Base-by-base conservation (phyloP, 2,888 invertebrate species). In the Hedychridium roseum region DNA sequence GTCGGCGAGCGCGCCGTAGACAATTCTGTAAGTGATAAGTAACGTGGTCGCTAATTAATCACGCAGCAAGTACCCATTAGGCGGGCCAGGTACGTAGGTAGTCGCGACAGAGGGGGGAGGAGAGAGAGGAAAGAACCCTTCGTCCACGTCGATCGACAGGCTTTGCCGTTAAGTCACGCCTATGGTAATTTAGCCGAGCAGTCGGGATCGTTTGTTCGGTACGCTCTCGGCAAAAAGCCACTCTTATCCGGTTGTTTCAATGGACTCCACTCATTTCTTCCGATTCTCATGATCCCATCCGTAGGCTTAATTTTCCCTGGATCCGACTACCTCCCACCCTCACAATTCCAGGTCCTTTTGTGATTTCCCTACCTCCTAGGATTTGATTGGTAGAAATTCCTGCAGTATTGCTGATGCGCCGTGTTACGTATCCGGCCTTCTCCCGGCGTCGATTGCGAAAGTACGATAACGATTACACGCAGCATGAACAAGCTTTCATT, bases 351-450 rank as follows among this genome's bases (percentile, higher is more conserved):
- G n/a, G n/a, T n/a, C n/a, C n/a, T n/a, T n/a, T n/a, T n/a, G n/a
- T n/a, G n/a, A n/a, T n/a, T n/a, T n/a, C n/a, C n/a, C n/a, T n/a
- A n/a, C n/a, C n/a, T n/a, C n/a, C n/a, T n/a, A n/a, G n/a, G n/a
- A n/a, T n/a, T n/a, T n/a, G n/a, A n/a, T 44, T 55, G 15, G 47
- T 58, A 48, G 47, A 54, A 53, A 61, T 60, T 51, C 45, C 51
- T 49, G 54, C 47, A n/a, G n/a, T 60, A 61, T 55, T 47, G 9
- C 50, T 53, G 44, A 23, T 23, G 30, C 55, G 52, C 57, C 58
- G 60, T 55, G 60, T 50, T 39, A 44, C 38, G 56, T 48, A 64
- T 63, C 60, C 63, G 60, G 50, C 50, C 42, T 43, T 58, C 56
- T 58, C 51, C 34, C 52, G 50, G 37, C 37, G 44, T 36, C 36